A percentile compares a stretch with the other conserved stretches of the same genome.
Conservation (phyloP, 2,888 invertebrate genomes). For the Oeneis ivallda region DNA sequence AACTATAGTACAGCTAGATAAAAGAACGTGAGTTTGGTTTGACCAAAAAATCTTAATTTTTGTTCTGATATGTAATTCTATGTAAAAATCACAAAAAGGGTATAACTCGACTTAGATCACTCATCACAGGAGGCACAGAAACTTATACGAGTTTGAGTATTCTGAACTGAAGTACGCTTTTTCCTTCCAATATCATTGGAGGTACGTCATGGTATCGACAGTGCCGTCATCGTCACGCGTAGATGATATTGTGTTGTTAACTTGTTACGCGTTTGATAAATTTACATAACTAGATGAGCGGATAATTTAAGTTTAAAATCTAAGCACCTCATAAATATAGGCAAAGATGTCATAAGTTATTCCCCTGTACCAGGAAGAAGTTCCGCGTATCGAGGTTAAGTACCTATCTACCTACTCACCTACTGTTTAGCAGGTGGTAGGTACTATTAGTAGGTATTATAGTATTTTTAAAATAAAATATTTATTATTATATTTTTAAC, state of each 20-base stretch:
- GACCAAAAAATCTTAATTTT: too few species aligned
- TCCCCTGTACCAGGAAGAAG: constrained; percentile 23
- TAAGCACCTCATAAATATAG: constrained; percentile 2
- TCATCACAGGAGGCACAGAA: too few species aligned
- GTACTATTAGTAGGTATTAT: not conserved
- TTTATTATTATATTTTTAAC: too few species aligned
- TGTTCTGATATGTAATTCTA: too few species aligned
- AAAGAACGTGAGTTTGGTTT: too few species aligned
- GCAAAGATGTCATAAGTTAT: constrained; percentile 19
- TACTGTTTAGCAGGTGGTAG: not conserved
- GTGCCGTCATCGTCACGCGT: constrained; percentile 9
- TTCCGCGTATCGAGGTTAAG: constrained; percentile 21
- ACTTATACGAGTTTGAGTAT: too few species aligned
- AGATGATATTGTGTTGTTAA: not conserved
- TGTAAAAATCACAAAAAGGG: too few species aligned
- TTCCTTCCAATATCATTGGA: too few species aligned
- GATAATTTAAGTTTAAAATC: constrained; percentile 19
- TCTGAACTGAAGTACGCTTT: too few species aligned
- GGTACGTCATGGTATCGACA: constrained; percentile 22
- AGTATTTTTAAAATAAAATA: too few species aligned
- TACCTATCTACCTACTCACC: not conserved
- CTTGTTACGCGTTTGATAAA: constrained; percentile 5
- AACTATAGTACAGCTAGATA: too few species aligned
- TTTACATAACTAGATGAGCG: constrained; percentile 24
- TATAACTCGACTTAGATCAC: too few species aligned